Conservation (phyloP, 2,888 invertebrate species). For the Disparrhopalites patrizii region DNA sequence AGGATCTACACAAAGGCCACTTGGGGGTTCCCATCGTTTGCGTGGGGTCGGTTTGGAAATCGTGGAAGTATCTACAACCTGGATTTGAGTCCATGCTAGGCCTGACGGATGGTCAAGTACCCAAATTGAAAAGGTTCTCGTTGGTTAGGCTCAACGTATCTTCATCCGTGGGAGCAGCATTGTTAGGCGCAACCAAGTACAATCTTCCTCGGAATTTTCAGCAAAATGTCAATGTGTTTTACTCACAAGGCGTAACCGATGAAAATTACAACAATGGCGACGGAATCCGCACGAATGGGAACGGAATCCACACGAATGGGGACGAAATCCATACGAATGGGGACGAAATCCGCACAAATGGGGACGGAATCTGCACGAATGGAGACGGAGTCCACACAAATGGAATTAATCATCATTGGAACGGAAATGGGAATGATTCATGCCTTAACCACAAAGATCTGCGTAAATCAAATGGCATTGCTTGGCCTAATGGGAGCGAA, state of each 20-base stretch:
- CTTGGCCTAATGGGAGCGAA: no score
- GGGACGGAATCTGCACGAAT: no score
- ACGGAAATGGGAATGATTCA: no score
- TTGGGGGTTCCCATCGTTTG: constrained; percentile 75
- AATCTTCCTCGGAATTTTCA: constrained; percentile 13
- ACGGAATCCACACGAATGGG: no score
- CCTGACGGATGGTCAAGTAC: constrained; percentile 26
- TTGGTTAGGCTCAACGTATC: constrained; percentile 68
- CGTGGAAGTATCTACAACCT: constrained; percentile 74
- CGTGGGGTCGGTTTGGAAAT: constrained; percentile 92
- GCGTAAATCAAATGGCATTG: no score
- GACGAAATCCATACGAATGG: no score
- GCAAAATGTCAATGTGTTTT: constrained; percentile 21
- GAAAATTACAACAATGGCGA: no score
- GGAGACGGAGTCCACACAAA: no score
- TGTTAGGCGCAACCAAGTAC: constrained; percentile 65
- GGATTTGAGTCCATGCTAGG: constrained; percentile 63
- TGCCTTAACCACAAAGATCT: no score
- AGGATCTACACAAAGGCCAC: constrained; percentile 55
- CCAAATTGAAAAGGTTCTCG: constrained; percentile 52
- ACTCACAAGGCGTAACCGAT: not conserved
- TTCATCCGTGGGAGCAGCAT: constrained; percentile 80
- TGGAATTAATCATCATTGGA: no score
- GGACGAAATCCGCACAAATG: no score
- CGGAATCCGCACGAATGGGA: no score